Evolutionary conservation across 2,888 invertebrate genomes (phyloP).

Genomic region (Odontothrips loti): DNA sequence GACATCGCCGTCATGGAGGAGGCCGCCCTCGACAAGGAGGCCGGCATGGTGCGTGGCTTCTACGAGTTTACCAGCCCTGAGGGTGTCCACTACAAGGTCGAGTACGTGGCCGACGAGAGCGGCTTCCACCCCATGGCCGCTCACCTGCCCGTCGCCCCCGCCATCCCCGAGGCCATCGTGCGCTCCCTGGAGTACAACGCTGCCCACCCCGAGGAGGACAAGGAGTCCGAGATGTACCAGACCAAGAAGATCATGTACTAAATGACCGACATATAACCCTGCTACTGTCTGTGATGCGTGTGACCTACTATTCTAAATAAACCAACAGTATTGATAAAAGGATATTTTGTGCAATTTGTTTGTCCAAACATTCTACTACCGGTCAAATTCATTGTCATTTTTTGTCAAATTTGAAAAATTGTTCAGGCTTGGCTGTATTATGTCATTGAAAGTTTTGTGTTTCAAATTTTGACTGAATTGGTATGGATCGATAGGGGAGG

Average conservation of each 20-base stretch:
- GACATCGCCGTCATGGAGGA: constrained; percentile 12
- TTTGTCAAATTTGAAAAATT: no score
- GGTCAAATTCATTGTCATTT: no score
- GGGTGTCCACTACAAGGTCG: constrained; percentile 1
- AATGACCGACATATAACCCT: no score
- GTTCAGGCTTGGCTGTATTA: no score
- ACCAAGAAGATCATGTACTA: neutral
- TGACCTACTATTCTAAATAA: no score
- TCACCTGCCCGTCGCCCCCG: constrained; percentile 13
- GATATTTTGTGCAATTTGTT: no score
- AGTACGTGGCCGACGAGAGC: constrained; percentile 7
- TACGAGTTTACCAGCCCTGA: constrained; percentile 12
- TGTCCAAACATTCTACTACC: no score
- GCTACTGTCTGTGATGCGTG: no score
- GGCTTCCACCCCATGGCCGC: neutral
- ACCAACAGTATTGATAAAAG: no score
- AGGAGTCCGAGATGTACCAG: neutral
- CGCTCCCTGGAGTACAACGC: constrained; percentile 5
- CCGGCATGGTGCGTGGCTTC: constrained; percentile 1
- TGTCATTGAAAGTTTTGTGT: no score
- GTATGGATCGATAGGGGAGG: no score
- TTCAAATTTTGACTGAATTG: no score
- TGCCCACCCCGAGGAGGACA: constrained; percentile 10
- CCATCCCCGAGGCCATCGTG: constrained; percentile 7
- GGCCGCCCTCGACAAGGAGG: neutral